Conservation (phyloP, 1,140 invertebrate genomes). For the Hirudo medicinalis region DNA sequence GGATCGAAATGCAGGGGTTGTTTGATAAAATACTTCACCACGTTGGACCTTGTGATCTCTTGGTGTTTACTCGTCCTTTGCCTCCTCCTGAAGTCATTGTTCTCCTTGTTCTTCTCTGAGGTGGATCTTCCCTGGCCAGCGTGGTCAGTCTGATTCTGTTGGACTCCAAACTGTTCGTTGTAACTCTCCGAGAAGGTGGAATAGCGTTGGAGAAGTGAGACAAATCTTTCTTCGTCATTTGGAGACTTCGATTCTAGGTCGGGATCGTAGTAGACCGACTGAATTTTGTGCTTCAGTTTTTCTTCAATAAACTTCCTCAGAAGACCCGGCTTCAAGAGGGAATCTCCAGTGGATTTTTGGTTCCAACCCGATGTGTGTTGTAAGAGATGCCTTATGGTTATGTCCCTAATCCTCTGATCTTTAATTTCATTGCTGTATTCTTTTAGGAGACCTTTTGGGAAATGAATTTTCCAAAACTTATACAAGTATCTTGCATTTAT, state of each 20-base stretch:
- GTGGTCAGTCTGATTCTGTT: neutral
- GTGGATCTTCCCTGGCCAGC: neutral
- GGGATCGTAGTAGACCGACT: neutral
- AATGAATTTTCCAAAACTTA: neutral
- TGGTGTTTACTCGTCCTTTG: neutral
- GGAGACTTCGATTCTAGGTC: neutral
- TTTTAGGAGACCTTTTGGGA: constrained; percentile 17
- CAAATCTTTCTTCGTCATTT: neutral
- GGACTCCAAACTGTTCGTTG: no score
- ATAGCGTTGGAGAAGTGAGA: no score
- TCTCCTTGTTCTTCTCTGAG: neutral
- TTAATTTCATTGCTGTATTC: constrained; percentile 19
- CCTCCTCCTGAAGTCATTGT: neutral
- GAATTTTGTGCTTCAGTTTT: neutral
- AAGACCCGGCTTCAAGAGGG: constrained; percentile 25
- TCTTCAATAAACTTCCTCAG: neutral
- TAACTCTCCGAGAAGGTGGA: no score
- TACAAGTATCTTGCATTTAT: no score
- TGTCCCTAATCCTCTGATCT: constrained; percentile 26
- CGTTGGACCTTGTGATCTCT: neutral
- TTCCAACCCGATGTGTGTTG: constrained; percentile 35
- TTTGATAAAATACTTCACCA: neutral
- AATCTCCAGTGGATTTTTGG: constrained; percentile 29
- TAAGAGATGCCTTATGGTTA: constrained; percentile 31
- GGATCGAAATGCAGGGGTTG: constrained; percentile 1